A percentile compares a stretch with the other conserved stretches of the same genome.
Conservation (phyloP, 2,888 invertebrate genomes). For the Vanessa cardui region DNA sequence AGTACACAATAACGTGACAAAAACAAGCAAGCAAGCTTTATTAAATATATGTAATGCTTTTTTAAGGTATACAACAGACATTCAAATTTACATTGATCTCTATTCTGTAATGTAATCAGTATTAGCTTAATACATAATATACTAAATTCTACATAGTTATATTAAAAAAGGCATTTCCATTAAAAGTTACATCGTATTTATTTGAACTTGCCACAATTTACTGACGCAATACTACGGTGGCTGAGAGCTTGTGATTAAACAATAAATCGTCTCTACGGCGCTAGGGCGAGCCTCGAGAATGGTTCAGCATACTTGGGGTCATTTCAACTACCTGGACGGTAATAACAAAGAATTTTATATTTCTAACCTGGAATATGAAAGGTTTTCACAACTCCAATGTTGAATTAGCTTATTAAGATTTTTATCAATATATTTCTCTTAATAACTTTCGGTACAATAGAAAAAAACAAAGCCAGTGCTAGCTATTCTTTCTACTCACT, state of each 20-base stretch:
- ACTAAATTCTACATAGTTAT: background rate
- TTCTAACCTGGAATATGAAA: conserved; percentile 20
- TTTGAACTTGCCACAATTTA: conserved; percentile 66
- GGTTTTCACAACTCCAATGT: conserved; percentile 23
- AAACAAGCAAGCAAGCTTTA: too few relatives aligned
- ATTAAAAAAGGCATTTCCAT: conserved; percentile 33
- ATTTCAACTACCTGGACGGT: conserved; percentile 34
- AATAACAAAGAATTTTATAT: conserved; percentile 33
- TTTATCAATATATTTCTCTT: conserved; percentile 31
- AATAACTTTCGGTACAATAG: background rate
- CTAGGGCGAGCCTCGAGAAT: conserved; percentile 44
- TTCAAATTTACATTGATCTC: too few relatives aligned
- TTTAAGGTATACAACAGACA: too few relatives aligned
- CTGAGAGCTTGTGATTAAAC: conserved; percentile 77
- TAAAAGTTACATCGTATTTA: conserved; percentile 42
- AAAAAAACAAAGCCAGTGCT: too few relatives aligned
- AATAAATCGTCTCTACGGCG: conserved; percentile 65
- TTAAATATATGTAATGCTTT: too few relatives aligned
- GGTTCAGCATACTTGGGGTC: conserved; percentile 43
- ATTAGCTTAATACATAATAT: background rate
- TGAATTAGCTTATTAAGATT: conserved; percentile 36
- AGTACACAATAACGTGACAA: too few relatives aligned
- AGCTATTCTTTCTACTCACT: too few relatives aligned
- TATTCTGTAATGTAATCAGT: too few relatives aligned
- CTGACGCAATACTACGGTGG: conserved; percentile 71